Evolutionary conservation across 2,797 vertebrate species (phyloP).

Genomic region (Danio tinwini): DNA sequence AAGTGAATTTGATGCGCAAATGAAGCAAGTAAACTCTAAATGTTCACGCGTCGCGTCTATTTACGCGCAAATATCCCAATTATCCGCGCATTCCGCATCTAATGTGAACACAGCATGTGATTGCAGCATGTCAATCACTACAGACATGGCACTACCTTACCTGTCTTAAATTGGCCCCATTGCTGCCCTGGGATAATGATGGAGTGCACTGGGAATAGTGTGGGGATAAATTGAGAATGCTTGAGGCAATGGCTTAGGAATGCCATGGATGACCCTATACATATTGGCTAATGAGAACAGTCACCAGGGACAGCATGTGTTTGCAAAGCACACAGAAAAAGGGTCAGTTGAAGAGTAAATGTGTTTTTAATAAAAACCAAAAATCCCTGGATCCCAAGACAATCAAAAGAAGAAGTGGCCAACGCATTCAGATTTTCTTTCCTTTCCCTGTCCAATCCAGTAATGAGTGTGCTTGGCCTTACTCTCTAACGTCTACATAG

Average conservation of each 20-base stretch:
- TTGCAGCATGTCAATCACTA: constrained; percentile 1
- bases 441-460: not conserved
- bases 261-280: constrained; percentile 65
- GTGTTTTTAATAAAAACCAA: constrained; percentile 50
- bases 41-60: no score
- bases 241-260: constrained; percentile 42
- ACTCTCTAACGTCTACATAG: not conserved
- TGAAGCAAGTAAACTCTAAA: no score
- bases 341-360: constrained; percentile 49
- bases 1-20: no score
- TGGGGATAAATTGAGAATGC: constrained; percentile 17
- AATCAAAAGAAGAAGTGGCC: constrained; percentile 56
- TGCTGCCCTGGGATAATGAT: constrained; percentile 68
- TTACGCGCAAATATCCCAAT: no score
- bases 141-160: constrained; percentile 51
- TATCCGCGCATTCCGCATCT: no score
- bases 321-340: constrained; percentile 60
- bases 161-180: constrained; percentile 75
- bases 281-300: constrained; percentile 64
- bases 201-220: constrained; percentile 64
- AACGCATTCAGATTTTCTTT: constrained; percentile 39
- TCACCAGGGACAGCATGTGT: constrained; percentile 19
- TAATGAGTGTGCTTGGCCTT: not conserved
- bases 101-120: no score
- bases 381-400: constrained; percentile 51